Base-by-base conservation (phyloP, 2,797 vertebrate species). In the Cheirogaleus major region DNA sequence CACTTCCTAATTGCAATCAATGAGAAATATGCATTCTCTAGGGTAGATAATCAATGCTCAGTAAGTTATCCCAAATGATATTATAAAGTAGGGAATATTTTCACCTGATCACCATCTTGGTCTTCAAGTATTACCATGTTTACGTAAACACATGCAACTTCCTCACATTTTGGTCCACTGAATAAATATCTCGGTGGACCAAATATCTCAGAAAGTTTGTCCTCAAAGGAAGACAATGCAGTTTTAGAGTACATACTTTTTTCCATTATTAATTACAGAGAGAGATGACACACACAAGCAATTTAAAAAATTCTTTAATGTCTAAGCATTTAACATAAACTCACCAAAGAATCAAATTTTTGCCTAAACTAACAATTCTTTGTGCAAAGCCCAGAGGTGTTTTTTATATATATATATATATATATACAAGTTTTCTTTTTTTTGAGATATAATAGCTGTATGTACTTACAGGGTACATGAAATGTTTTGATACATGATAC, bases 61-160 rank as follows among this genome's bases (percentile, higher is more conserved):
- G 17, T 96, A 97, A 96, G 23, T 96, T 98, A 93, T 92, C 91
- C 92, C 92, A 95, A 88, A 96, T 93, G 95, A 92, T 52, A 93
- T 78, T 65, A 88, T 89, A 94, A 97, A 97, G 70, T 32, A 95
- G 57, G 69, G 59, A 73, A 93, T 89, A 82, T 95, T 91, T 95
- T 85, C 41, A 95, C 63, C 72, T 98, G 96, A 93, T 70, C 79
- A 69, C 89, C 91, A 5, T 82, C 20, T 69, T 84, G 67, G 91
- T 86, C 25, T 94, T 45, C 61, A 83, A 94, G 52, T 0, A 1
- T 43, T 1, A 0, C 11, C 35, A 67, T 48, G 30, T 97, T 97
- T 95, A 96, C 72, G 59, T 96, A 88, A 97, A 96, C n/a, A 91
- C 38, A 72, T 8, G 13, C 14, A 95, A 93, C 57, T 55, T 17